Percentiles rank a stretch among this genome's conserved stretches.
Evolutionary conservation across 2,888 invertebrate species (phyloP).

Genomic region (Drosophila imparisetae): DNA sequence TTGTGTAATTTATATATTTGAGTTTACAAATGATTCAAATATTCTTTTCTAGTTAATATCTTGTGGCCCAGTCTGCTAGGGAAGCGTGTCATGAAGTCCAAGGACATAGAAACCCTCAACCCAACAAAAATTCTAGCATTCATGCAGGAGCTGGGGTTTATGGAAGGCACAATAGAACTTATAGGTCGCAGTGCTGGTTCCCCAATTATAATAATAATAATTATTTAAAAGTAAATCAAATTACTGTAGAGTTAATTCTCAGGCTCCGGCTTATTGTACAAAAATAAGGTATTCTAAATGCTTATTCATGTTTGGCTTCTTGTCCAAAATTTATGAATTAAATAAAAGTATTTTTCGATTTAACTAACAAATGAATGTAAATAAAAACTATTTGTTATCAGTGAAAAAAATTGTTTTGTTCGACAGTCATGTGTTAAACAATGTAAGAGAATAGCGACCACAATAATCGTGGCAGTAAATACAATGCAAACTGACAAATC

Average conservation of each 20-base stretch:
- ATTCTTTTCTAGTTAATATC: not conserved
- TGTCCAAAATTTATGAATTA: not conserved
- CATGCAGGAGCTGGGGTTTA: too few relatives aligned
- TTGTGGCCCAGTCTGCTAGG: not conserved
- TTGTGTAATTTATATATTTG: not conserved
- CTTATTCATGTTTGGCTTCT: not conserved
- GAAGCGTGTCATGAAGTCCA: too few relatives aligned
- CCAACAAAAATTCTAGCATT: too few relatives aligned
- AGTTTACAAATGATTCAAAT: not conserved
- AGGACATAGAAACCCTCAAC: too few relatives aligned
- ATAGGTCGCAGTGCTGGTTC: too few relatives aligned
- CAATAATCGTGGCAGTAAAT: constrained; percentile 43
- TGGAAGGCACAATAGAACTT: too few relatives aligned
- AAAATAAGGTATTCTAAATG: not conserved
- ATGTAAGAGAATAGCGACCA: constrained; percentile 4
- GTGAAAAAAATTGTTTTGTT: not conserved
- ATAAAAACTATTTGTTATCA: not conserved
- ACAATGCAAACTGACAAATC: constrained; percentile 52
- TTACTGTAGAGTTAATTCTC: not conserved
- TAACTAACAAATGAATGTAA: not conserved
- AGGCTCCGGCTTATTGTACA: not conserved
- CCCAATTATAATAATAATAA: too few relatives aligned
- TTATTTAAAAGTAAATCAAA: not conserved
- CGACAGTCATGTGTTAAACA: constrained; percentile 5
- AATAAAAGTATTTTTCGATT: not conserved